Conservation (phyloP, 2,888 invertebrate species). For the Acrobasis consociella region DNA sequence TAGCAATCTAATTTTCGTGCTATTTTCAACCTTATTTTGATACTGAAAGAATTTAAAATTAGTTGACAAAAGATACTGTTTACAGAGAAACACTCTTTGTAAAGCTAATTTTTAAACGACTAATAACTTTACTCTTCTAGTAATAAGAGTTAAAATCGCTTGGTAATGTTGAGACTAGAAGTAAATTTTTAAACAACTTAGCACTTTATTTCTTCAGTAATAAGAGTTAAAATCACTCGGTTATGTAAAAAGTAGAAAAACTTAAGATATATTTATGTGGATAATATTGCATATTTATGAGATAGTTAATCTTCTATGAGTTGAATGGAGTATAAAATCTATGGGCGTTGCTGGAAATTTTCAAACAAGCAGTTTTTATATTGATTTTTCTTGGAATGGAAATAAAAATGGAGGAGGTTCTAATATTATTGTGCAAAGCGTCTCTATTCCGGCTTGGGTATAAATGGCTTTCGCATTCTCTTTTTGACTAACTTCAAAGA, state of each 20-base stretch:
- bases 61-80: background rate
- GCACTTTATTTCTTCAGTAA: background rate
- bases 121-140: background rate
- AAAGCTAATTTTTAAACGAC: background rate
- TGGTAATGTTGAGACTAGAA: background rate
- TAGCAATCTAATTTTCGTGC: background rate
- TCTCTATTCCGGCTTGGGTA: too few relatives aligned
- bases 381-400: too few relatives aligned
- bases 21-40: background rate
- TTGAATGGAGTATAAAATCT: background rate
- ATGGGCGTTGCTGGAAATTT: background rate
- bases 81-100: background rate
- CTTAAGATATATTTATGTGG: background rate
- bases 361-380: background rate
- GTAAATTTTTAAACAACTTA: background rate
- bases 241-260: background rate
- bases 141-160: background rate
- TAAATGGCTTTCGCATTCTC: too few relatives aligned
- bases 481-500: too few relatives aligned
- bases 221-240: background rate
- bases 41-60: background rate
- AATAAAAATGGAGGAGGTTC: too few relatives aligned
- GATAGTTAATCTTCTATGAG: background rate
- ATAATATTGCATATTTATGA: conserved; percentile 3
- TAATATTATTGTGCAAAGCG: too few relatives aligned